Conservation (phyloP, 1,140 invertebrate genomes). For the Ips nitidus region DNA sequence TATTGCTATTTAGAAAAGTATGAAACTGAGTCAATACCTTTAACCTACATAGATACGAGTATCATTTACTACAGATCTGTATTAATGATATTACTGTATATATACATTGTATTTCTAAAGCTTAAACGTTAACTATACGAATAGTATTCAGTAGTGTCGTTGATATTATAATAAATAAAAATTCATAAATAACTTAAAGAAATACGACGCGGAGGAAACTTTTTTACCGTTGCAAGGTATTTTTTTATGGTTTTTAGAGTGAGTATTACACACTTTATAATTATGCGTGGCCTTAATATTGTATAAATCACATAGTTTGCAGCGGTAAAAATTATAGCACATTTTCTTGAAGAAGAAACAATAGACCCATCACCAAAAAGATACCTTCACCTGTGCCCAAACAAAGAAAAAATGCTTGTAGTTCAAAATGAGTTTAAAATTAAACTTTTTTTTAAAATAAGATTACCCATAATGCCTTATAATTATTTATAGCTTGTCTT, state of each 20-base stretch:
- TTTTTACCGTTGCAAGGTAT: background rate
- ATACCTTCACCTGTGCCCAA: conserved; percentile 40
- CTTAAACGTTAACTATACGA: background rate
- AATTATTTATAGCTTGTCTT: conserved; percentile 9
- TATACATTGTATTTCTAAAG: conserved; percentile 16
- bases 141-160: background rate
- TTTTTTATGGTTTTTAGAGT: background rate
- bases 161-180: conserved; percentile 18
- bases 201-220: background rate
- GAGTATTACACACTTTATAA: background rate
- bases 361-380: conserved; percentile 36
- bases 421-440: background rate
- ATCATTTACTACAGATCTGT: conserved; percentile 22
- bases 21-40: conserved; percentile 7
- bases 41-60: conserved; percentile 8
- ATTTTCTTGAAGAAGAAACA: conserved; percentile 22
- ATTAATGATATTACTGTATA: conserved; percentile 20
- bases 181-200: conserved; percentile 17
- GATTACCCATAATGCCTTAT: conserved; percentile 26
- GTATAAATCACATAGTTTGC: conserved; percentile 22
- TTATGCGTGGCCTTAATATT: background rate
- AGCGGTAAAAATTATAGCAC: conserved; percentile 38
- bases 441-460: conserved; percentile 15
- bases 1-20: conserved; percentile 15
- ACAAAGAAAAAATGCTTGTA: conserved; percentile 9